Evolutionary conservation across 1,140 invertebrate species (phyloP), one percentile per base, ranked within the genome.

Genomic region (Drosophila ogumai): DNA sequence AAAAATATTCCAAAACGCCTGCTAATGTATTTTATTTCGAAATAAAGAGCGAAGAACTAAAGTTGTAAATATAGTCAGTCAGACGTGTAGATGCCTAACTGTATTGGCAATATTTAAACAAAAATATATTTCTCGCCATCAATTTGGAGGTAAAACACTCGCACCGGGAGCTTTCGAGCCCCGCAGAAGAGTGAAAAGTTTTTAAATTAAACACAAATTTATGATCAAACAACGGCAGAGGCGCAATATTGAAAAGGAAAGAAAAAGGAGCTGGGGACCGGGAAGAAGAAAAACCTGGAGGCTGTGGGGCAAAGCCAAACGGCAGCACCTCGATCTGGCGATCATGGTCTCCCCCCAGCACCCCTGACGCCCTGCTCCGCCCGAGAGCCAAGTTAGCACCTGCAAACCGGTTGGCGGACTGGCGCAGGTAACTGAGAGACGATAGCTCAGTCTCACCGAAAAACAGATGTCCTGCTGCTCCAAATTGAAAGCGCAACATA

Each of bases 381-480:
- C 12, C 25, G 12, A 5, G 50, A 46, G 81, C 72, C 85, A 74
- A 78, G 81, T 90, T 85, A 88, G 85, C 85, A 88, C 85, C 85
- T 88, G 85, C 90, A 90, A 88, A 88, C 85, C 85, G 78, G 85
- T 85, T 81, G 17, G 13, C 38, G 6, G 73, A 55, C 22, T 63
- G 54, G 46, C 28, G 54, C 46, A 71, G 66, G 68, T 72, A 72
- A 71, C 50, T 31, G 40, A 54, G 66, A 54, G 59, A 43, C 43
- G 43, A 57, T 44, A 57, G 64, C 64, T 43, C 46, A 47, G 64
- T 68, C 63, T 64, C 52, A 38, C 58, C 59, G 55, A 67, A 79
- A 82, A 91, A 91, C 87, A 91, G 87, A 91, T 91, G 87, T 91
- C 87, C 87, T 91, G 87, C 87, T 91, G 87, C 87, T 91, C 88